A percentile compares a stretch with the other conserved stretches of the same genome.
These are phyloP conservation scores for Popillia japonica DNA, from an alignment of 1,140 invertebrate species.

Conservation along the genomic window DNA sequence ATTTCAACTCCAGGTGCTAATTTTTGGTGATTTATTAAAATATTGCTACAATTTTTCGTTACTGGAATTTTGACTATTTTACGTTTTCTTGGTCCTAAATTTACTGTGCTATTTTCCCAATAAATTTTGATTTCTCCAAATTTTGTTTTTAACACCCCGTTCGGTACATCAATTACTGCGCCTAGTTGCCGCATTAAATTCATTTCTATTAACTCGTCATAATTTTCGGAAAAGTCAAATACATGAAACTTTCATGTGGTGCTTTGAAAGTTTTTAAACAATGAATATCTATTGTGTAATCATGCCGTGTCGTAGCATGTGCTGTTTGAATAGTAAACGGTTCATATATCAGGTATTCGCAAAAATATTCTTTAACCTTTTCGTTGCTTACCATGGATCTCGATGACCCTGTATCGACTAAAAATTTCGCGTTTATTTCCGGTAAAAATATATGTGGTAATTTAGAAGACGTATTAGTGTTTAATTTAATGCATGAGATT, in stretches of 20 bases:
- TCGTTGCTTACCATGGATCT: constrained; percentile 15
- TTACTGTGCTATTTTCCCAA: constrained; percentile 20
- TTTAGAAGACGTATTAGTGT: constrained; percentile 3
- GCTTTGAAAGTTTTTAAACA: constrained; percentile 24
- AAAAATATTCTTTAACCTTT: constrained; percentile 30
- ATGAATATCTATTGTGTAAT: constrained; percentile 6
- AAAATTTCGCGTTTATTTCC: constrained; percentile 21
- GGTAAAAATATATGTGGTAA: constrained; percentile 30
- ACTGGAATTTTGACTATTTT: constrained; percentile 30
- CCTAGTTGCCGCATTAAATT: constrained; percentile 18
- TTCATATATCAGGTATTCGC: not conserved
- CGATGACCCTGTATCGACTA: constrained; percentile 7
- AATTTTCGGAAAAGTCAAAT: constrained; percentile 18
- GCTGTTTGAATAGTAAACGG: constrained; percentile 26
- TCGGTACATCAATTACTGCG: constrained; percentile 15
- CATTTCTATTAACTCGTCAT: not conserved
- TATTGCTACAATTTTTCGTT: not conserved
- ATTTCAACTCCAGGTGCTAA: constrained; percentile 33
- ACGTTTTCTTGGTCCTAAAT: constrained; percentile 15
- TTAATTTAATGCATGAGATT: not conserved
- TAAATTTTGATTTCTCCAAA: constrained; percentile 13
- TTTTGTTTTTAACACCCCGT: not conserved
- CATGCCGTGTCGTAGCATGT: not conserved
- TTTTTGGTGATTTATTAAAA: constrained; percentile 23
- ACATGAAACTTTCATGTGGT: not conserved